Conservation (phyloP, 1,140 invertebrate genomes). For the Drosophila prosaltans region DNA sequence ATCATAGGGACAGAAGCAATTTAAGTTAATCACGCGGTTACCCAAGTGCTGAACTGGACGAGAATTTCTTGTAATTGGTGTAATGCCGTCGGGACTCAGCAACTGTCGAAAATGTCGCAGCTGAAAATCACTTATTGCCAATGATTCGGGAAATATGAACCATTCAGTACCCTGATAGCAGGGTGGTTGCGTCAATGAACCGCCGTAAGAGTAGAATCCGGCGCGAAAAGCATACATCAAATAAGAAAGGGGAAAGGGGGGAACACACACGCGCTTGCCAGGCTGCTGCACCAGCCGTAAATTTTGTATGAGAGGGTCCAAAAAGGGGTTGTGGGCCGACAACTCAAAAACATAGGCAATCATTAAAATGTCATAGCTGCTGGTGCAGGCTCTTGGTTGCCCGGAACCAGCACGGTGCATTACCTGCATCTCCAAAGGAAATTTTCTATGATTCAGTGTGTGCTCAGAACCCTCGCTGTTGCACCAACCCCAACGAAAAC, state of each 20-base stretch:
- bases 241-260: constrained; percentile 84
- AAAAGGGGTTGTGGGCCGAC: constrained; percentile 84
- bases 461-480: constrained; percentile 86
- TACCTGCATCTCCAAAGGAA: constrained; percentile 85
- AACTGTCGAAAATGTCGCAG: constrained; percentile 84
- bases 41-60: constrained; percentile 84
- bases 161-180: constrained; percentile 92
- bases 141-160: constrained; percentile 91
- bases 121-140: constrained; percentile 86
- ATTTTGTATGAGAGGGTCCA: constrained; percentile 84
- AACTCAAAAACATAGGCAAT: constrained; percentile 74
- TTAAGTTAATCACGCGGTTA: constrained; percentile 69
- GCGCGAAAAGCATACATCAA: constrained; percentile 84
- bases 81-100: constrained; percentile 71
- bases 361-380: constrained; percentile 76
- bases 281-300: constrained; percentile 82
- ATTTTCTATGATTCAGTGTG: constrained; percentile 84
- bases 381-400: constrained; percentile 43
- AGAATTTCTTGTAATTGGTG: constrained; percentile 82
- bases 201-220: constrained; percentile 89
- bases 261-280: constrained; percentile 76
- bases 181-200: constrained; percentile 93
- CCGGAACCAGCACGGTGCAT: constrained; percentile 69
- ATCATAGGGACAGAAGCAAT: constrained; percentile 70
- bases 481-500: constrained; percentile 85